These are phyloP conservation scores for Theocolax elegans DNA, from an alignment of 1,140 invertebrate species.

Conservation along the genomic window DNA sequence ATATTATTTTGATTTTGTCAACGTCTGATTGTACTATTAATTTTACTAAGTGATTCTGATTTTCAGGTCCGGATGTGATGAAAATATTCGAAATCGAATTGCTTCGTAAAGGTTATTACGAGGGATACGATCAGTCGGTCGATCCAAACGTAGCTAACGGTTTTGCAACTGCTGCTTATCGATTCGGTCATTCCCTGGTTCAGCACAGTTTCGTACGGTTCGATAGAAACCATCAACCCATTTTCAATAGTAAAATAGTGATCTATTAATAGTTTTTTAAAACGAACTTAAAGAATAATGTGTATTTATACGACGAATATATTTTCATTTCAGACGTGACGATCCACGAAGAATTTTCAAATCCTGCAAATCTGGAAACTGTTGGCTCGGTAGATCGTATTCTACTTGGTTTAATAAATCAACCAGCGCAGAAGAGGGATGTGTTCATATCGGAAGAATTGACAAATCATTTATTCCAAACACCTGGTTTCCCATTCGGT, in stretches of 20 bases:
- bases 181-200: conserved; percentile 95
- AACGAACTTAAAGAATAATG: neutral
- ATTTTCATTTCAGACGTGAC: conserved; percentile 73
- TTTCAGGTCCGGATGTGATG: conserved; percentile 75
- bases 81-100: conserved; percentile 77
- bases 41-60: neutral
- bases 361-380: conserved; percentile 70
- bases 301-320: neutral
- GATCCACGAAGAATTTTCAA: conserved; percentile 80
- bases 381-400: conserved; percentile 83
- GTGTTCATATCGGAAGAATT: conserved; percentile 85
- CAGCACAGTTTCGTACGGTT: conserved; percentile 79
- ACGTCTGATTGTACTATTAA: too few relatives aligned
- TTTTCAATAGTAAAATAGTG: conserved; percentile 73
- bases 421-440: conserved; percentile 82
- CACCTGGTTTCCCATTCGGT: conserved; percentile 76
- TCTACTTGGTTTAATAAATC: conserved; percentile 80
- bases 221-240: conserved; percentile 72
- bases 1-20: conserved; percentile 1
- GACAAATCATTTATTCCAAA: conserved; percentile 90
- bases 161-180: conserved; percentile 94
- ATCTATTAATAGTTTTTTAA: neutral
- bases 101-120: conserved; percentile 73
- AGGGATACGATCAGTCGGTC: conserved; percentile 81
- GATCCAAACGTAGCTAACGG: conserved; percentile 91